A percentile compares a stretch with the other conserved stretches of the same genome.
phyloP scores from a whole-genome alignment of 2,113 vertebrate genomes.

The Rhagologus leucostigma region DNA sequence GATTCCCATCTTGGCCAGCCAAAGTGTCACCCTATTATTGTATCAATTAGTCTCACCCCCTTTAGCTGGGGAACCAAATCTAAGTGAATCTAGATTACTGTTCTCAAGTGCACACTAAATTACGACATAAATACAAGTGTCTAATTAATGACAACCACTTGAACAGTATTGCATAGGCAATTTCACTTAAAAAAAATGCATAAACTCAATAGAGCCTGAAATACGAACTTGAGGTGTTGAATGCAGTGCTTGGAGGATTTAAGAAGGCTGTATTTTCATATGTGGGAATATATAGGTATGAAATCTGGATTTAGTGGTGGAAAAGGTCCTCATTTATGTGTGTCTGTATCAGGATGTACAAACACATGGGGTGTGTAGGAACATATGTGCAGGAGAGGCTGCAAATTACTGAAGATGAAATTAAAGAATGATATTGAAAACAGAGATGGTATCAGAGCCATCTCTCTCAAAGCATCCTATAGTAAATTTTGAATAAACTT shows the following conservation, averaged over 20 bases:
- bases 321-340: background rate
- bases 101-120: constrained; percentile 24
- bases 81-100: background rate
- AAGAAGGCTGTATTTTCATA: background rate
- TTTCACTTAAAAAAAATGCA: background rate
- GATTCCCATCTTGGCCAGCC: background rate
- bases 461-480: background rate
- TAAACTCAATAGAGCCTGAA: background rate
- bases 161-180: background rate
- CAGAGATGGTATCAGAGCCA: background rate
- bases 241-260: background rate
- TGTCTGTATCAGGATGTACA: background rate
- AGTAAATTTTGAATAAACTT: background rate
- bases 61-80: background rate
- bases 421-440: background rate
- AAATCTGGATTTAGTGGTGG: background rate
- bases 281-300: no score
- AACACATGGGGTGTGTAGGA: background rate
- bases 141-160: constrained; percentile 16
- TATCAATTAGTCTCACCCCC: background rate
- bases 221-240: background rate
- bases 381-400: background rate
- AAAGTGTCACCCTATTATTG: background rate
- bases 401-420: background rate
- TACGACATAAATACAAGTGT: constrained; percentile 2